Evolutionary conservation across 2,888 invertebrate genomes (phyloP).

Genomic region (Brachynemurus nebulosus): DNA sequence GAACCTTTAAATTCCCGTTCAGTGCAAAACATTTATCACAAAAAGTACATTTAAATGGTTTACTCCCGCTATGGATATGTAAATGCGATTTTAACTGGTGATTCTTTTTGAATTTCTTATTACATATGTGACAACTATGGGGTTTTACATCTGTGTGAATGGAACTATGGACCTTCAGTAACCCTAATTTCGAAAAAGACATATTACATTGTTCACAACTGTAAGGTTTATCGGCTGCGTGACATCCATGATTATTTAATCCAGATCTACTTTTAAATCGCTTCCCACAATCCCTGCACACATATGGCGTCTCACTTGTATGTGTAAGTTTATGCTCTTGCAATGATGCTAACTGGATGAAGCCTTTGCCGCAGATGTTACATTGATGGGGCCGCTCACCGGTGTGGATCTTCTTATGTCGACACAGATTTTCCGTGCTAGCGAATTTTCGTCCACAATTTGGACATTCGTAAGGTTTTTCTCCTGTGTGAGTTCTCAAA

Average conservation of each 20-base stretch:
- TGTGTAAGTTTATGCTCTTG: conserved; percentile 17
- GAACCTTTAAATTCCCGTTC: neutral
- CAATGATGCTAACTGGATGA: conserved; percentile 15
- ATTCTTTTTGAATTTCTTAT: neutral
- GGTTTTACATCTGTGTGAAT: neutral
- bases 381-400: no score
- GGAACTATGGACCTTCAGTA: no score
- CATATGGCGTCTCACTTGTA: conserved; percentile 18
- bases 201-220: no score
- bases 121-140: neutral
- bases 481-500: no score
- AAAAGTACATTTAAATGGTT: neutral
- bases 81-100: neutral
- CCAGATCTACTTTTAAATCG: no score
- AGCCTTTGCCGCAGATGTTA: conserved; percentile 13
- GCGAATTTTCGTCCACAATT: no score
- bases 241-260: no score
- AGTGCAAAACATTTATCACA: neutral
- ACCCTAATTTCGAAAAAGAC: no score
- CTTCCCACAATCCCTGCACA: conserved; percentile 15
- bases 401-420: no score
- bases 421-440: no score
- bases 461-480: no score
- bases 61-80: neutral
- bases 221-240: no score